Percentiles rank a stretch among this genome's conserved stretches.
Evolutionary conservation across 2,888 invertebrate species (phyloP).

Genomic region (Catotricha subobsoleta): DNA sequence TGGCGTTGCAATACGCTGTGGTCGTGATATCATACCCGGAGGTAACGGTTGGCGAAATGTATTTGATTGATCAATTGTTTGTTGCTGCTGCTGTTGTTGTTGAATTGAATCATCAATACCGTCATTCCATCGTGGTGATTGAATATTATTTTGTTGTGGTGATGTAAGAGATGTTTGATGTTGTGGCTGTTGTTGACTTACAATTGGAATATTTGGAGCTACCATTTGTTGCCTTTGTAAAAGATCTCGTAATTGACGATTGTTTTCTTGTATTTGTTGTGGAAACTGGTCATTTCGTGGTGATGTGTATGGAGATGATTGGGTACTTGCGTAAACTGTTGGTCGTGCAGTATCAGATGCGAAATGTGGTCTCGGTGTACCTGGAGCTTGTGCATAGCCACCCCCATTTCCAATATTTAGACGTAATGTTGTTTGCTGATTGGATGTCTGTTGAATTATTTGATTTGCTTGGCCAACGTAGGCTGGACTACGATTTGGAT

Average conservation of each 20-base stretch:
- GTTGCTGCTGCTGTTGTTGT: conserved; percentile 9
- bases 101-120: neutral
- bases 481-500: conserved; percentile 14
- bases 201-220: conserved; percentile 8
- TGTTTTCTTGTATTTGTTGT: conserved; percentile 5
- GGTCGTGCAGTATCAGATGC: conserved; percentile 26
- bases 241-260: conserved; percentile 2
- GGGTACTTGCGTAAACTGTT: conserved; percentile 15
- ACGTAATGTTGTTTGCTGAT: conserved; percentile 13
- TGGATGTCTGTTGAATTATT: conserved; percentile 21
- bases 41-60: conserved; percentile 55
- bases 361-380: conserved; percentile 36
- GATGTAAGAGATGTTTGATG: neutral
- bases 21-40: conserved; percentile 32
- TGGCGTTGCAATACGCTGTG: conserved; percentile 16
- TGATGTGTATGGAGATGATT: conserved; percentile 30
- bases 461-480: conserved; percentile 13
- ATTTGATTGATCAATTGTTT: conserved; percentile 30
- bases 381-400: conserved; percentile 33
- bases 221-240: conserved; percentile 39
- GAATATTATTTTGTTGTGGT: conserved; percentile 2
- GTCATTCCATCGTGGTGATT: conserved; percentile 4
- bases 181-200: neutral
- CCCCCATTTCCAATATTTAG: conserved; percentile 22
- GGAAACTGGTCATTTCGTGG: conserved; percentile 19